Conservation (phyloP, 2,113 vertebrate species). For the Diadophis punctatus region DNA sequence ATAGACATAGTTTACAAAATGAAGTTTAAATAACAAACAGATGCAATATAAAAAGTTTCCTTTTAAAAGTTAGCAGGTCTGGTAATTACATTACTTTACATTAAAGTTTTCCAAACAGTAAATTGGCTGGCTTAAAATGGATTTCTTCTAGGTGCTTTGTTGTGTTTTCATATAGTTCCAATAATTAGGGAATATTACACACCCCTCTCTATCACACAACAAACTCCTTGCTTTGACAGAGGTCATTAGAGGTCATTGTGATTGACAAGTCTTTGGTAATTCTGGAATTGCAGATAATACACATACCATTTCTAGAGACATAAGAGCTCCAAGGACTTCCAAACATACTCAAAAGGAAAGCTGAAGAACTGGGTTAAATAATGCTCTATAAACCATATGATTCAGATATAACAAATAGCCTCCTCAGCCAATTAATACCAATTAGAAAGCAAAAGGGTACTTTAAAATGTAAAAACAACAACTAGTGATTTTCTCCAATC, state of each 20-base stretch:
- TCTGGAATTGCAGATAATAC: slow-evolving; percentile 60
- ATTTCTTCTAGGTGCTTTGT: slow-evolving; percentile 66
- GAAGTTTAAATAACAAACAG: slow-evolving; percentile 42
- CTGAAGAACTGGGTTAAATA: slow-evolving; percentile 59
- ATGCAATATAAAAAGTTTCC: slow-evolving; percentile 57
- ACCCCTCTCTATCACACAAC: not conserved
- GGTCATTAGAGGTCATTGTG: slow-evolving; percentile 65
- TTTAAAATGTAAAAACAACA: slow-evolving; percentile 43
- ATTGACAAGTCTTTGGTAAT: slow-evolving; percentile 71
- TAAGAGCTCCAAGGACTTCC: slow-evolving; percentile 44
- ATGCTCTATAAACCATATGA: slow-evolving; percentile 20
- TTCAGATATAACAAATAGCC: slow-evolving; percentile 57
- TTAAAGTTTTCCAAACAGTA: slow-evolving; percentile 66
- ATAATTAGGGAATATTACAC: slow-evolving; percentile 68
- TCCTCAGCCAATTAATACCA: slow-evolving; percentile 64
- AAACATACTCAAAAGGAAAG: slow-evolving; percentile 58
- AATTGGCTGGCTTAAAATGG: slow-evolving; percentile 66
- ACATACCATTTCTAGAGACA: slow-evolving; percentile 50
- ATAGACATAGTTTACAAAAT: slow-evolving; percentile 29
- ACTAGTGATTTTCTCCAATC: not conserved
- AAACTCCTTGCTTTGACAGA: slow-evolving; percentile 62
- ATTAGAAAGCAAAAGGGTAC: slow-evolving; percentile 46
- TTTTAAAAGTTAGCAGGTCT: slow-evolving; percentile 55
- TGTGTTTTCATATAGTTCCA: slow-evolving; percentile 73
- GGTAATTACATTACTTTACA: slow-evolving; percentile 55